phyloP scores from a whole-genome alignment of 2,113 vertebrate genomes.

The Zosterops pallidus region DNA sequence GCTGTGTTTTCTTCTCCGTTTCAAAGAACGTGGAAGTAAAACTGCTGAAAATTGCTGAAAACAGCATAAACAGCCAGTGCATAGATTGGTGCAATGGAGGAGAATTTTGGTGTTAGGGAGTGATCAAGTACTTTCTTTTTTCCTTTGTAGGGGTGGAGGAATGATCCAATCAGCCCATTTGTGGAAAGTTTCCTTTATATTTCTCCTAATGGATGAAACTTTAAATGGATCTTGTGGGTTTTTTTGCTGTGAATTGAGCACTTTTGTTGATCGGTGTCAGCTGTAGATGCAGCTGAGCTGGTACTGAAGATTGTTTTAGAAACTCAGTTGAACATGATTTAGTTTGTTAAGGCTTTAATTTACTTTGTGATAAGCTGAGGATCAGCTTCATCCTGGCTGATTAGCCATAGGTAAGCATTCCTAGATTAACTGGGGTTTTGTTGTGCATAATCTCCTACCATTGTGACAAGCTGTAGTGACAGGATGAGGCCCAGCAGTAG shows the following conservation, averaged over 20 bases:
- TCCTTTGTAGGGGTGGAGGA: not conserved
- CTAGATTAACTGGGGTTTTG: not conserved
- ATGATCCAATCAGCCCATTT: not conserved
- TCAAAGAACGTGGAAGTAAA: not conserved
- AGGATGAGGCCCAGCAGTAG: not conserved
- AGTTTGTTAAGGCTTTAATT: slow-evolving; percentile 19
- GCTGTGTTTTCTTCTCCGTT: not conserved
- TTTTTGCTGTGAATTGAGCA: not conserved
- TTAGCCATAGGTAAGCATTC: not conserved
- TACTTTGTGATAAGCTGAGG: not conserved
- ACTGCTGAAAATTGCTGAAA: not conserved
- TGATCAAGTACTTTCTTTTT: not conserved
- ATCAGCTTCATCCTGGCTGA: slow-evolving; percentile 18
- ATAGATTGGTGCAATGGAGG: not conserved
- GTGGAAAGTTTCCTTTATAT: not conserved
- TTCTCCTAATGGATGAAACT: not conserved
- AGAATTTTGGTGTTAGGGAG: not conserved
- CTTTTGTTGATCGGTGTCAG: not conserved
- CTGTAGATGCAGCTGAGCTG: not conserved
- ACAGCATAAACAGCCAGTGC: not conserved
- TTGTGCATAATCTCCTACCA: not conserved
- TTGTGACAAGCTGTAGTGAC: not conserved
- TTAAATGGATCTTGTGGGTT: not conserved
- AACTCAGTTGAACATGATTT: not conserved
- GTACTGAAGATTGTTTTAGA: not conserved